Conservation (phyloP, 2,888 invertebrate genomes). For the Apamea monoglypha region DNA sequence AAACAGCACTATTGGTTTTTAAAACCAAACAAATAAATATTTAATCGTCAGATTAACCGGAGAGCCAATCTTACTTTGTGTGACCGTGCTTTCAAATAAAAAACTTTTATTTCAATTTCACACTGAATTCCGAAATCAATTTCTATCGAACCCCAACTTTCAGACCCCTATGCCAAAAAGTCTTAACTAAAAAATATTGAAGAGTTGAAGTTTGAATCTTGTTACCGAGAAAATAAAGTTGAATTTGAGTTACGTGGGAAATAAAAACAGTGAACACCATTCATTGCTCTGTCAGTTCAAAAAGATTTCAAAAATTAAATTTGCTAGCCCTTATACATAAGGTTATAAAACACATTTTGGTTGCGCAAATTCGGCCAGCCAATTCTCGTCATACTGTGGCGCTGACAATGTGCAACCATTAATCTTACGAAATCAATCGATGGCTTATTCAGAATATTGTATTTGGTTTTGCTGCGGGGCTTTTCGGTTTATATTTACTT, state of each 20-base stretch:
- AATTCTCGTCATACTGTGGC: conserved; percentile 86
- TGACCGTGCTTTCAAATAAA: conserved; percentile 76
- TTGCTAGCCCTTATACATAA: conserved; percentile 79
- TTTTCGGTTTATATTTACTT: conserved; percentile 88
- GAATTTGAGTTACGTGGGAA: conserved; percentile 60
- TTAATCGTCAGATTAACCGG: conserved; percentile 81
- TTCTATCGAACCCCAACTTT: conserved; percentile 80
- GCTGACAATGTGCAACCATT: conserved; percentile 90
- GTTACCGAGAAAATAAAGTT: conserved; percentile 52
- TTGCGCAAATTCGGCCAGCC: conserved; percentile 78
- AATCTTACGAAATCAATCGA: conserved; percentile 91
- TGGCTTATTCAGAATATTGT: conserved; percentile 90
- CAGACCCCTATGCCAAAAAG: conserved; percentile 57
- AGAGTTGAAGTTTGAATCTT: conserved; percentile 64
- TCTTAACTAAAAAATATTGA: conserved; percentile 51
- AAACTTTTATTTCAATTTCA: conserved; percentile 87
- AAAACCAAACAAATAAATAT: conserved; percentile 85
- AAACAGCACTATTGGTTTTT: conserved; percentile 78
- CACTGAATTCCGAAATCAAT: conserved; percentile 87
- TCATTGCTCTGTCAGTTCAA: conserved; percentile 82
- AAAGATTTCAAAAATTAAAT: conserved; percentile 81
- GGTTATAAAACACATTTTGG: conserved; percentile 82
- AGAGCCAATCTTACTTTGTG: conserved; percentile 73
- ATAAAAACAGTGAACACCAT: conserved; percentile 79
- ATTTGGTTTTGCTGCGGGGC: conserved; percentile 88